A percentile compares a stretch with the other conserved stretches of the same genome.
Evolutionary conservation across 2,888 invertebrate species (phyloP).

Genomic region (Zygothrica quintamaculata): DNA sequence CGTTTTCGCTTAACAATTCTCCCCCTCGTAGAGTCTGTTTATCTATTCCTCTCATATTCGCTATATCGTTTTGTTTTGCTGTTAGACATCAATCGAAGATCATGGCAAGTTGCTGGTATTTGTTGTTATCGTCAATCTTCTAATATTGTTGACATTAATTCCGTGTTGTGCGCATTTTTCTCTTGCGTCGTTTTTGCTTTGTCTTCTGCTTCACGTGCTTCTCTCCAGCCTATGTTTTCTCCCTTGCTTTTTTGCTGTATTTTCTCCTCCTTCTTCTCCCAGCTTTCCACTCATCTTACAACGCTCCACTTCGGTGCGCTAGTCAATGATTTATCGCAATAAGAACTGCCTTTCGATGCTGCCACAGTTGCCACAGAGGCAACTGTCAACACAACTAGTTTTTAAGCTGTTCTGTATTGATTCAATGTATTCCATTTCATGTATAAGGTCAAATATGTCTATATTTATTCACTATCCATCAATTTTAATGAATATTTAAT

Average conservation of each 20-base stretch:
- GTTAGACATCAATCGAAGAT: constrained; percentile 14
- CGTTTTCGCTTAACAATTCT: constrained; percentile 48
- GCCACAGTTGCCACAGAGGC: constrained; percentile 5
- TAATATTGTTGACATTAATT: constrained; percentile 77
- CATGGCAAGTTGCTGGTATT: constrained; percentile 33
- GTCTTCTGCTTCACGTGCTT: background rate
- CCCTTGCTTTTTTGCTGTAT: constrained; percentile 13
- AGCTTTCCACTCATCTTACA: constrained; percentile 61
- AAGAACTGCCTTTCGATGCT: constrained; percentile 7
- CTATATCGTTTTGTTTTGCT: background rate
- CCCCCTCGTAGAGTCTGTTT: background rate
- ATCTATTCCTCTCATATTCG: background rate
- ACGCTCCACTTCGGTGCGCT: constrained; percentile 63
- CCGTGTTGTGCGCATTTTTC: constrained; percentile 74
- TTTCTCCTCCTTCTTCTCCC: constrained; percentile 9
- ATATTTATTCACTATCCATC: background rate
- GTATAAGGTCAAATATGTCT: constrained; percentile 26
- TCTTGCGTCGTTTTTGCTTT: constrained; percentile 35
- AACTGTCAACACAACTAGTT: constrained; percentile 29
- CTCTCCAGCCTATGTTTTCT: background rate
- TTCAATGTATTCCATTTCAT: constrained; percentile 28
- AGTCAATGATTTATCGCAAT: constrained; percentile 65
- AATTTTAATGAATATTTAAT: background rate
- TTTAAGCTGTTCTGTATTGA: constrained; percentile 24
- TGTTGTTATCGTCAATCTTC: constrained; percentile 70